Percentiles rank a stretch among this genome's conserved stretches.
phyloP scores from a whole-genome alignment of 2,113 vertebrate species.

The Strix aluco region DNA sequence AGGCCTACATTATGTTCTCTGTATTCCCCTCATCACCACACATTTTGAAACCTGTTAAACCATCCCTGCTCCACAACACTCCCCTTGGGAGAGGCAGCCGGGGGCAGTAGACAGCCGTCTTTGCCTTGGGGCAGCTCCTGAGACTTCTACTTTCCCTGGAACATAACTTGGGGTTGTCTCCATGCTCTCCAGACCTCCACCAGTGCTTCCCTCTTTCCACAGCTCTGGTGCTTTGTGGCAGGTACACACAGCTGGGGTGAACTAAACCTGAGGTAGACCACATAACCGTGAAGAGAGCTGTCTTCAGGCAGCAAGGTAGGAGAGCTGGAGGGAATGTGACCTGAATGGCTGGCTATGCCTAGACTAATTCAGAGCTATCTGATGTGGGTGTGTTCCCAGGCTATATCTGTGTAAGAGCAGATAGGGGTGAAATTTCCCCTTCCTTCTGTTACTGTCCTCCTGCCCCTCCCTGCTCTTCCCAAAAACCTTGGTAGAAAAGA shows the following conservation, averaged over 20 bases:
- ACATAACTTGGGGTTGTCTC: background rate
- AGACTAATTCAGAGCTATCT: slow-evolving; percentile 7
- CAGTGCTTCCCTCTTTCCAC: background rate
- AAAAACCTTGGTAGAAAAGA: background rate
- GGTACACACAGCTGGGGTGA: background rate
- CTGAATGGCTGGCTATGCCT: background rate
- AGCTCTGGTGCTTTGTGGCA: background rate
- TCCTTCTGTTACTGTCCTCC: background rate
- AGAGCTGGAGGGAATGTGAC: background rate
- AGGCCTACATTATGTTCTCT: background rate
- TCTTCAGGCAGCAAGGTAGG: background rate
- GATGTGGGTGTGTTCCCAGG: slow-evolving; percentile 7
- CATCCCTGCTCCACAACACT: background rate
- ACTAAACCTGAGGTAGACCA: background rate
- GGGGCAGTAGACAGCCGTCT: background rate
- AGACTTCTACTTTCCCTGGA: background rate
- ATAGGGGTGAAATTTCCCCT: background rate
- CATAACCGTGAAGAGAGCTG: background rate
- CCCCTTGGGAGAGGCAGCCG: background rate
- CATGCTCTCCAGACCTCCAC: background rate
- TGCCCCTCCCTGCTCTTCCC: background rate
- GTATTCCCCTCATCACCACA: background rate
- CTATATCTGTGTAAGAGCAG: background rate
- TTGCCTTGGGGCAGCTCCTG: background rate
- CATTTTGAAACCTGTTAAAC: slow-evolving; percentile 34